Evolutionary conservation across 2,113 vertebrate genomes (phyloP).

Genomic region (Eulemur rufifrons): DNA sequence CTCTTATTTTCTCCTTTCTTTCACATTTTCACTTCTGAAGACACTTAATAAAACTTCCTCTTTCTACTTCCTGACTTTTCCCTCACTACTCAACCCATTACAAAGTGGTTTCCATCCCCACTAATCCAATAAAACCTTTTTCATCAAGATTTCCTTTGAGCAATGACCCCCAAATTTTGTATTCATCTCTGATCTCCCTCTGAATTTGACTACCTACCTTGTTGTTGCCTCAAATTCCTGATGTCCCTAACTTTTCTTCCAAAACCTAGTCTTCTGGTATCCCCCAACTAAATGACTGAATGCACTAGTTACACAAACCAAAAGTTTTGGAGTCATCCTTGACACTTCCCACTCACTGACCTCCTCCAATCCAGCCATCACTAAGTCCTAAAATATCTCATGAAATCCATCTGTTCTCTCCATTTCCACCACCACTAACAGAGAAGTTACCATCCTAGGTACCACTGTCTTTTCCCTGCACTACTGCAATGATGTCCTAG

Average conservation of each 20-base stretch:
- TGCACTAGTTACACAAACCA: neutral
- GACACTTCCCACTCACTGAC: neutral
- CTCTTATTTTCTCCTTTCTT: neutral
- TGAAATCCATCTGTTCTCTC: neutral
- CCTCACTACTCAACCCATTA: neutral
- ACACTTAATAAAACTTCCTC: neutral
- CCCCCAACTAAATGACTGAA: neutral
- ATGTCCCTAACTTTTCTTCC: neutral
- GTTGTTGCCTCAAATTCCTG: neutral
- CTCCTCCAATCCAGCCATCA: neutral
- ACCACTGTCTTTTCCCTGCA: neutral
- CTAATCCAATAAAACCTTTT: neutral
- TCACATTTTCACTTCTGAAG: neutral
- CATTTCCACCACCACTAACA: neutral
- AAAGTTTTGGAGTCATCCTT: neutral
- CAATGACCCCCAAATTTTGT: neutral
- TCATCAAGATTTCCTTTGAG: neutral
- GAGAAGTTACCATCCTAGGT: neutral
- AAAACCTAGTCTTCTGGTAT: neutral
- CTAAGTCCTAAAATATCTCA: neutral
- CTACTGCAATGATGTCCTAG: neutral
- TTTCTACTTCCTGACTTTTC: neutral
- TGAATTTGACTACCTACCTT: neutral
- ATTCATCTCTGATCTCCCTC: neutral
- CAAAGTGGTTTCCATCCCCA: neutral